phyloP scores from a whole-genome alignment of 2,888 invertebrate species.

The Sthenelais limicola region DNA sequence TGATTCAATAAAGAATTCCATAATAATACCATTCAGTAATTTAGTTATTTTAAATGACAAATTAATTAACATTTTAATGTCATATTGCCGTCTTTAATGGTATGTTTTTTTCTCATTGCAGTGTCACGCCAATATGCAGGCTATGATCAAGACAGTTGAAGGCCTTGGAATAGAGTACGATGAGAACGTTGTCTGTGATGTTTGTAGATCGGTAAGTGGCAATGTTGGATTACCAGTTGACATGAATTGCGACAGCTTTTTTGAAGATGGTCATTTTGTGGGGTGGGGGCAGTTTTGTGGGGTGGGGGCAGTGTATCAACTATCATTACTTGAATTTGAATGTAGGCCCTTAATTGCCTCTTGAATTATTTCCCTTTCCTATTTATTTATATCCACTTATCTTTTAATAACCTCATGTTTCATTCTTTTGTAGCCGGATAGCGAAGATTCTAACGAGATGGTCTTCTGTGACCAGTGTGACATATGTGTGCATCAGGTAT shows the following conservation, averaged over 20 bases:
- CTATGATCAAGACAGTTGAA: constrained; percentile 69
- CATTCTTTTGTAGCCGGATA: constrained; percentile 81
- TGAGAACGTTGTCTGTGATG: constrained; percentile 98
- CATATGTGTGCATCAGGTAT: constrained; percentile 94
- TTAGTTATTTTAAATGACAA: too few species aligned
- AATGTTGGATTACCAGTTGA: too few species aligned
- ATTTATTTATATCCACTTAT: too few species aligned
- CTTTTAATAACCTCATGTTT: too few species aligned
- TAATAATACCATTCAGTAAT: background rate
- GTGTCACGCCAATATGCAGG: constrained; percentile 71
- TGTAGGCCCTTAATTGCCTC: too few species aligned
- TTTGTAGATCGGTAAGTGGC: constrained; percentile 87
- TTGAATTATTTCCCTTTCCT: too few species aligned
- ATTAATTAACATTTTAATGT: too few species aligned
- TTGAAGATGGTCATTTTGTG: too few species aligned
- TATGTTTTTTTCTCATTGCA: constrained; percentile 41
- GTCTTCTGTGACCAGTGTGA: constrained; percentile 99
- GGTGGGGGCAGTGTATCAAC: too few species aligned
- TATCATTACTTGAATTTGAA: too few species aligned
- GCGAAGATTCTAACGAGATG: constrained; percentile 99
- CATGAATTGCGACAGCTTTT: too few species aligned
- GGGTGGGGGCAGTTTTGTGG: too few species aligned
- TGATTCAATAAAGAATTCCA: background rate
- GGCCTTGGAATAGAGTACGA: constrained; percentile 93
- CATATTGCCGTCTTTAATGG: background rate